Conservation (phyloP, 1,140 invertebrate genomes). For the Papilio xuthus region DNA sequence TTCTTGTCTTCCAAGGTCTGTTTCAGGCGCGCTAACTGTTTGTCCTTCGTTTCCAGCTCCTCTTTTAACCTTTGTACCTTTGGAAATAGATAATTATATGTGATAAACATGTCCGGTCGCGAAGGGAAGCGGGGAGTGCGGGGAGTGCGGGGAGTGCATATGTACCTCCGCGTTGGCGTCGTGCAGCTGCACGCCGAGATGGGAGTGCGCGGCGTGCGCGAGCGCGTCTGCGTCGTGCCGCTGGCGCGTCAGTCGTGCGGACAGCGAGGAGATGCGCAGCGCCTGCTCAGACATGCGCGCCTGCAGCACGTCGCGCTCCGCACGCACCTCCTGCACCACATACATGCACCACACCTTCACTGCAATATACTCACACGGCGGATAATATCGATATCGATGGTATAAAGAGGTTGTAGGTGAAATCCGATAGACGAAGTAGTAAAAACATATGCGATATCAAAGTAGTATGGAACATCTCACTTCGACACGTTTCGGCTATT, state of each 20-base stretch:
- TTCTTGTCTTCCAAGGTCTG: constrained; percentile 66
- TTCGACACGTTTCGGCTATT: constrained; percentile 6
- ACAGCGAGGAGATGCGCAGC: constrained; percentile 88
- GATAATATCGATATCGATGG: too few species aligned
- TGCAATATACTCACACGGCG: too few species aligned
- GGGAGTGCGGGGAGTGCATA: constrained; percentile 2
- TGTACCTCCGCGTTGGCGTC: constrained; percentile 82
- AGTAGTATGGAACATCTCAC: neutral
- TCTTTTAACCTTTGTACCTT: constrained; percentile 82
- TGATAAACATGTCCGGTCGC: neutral
- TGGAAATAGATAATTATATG: neutral
- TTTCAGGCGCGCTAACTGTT: constrained; percentile 80
- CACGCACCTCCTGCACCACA: constrained; percentile 86
- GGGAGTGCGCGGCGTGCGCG: constrained; percentile 85
- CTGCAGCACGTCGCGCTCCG: constrained; percentile 90
- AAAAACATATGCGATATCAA: neutral
- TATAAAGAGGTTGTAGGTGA: too few species aligned
- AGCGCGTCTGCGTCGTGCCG: constrained; percentile 87
- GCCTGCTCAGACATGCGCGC: constrained; percentile 90
- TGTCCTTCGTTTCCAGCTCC: constrained; percentile 82
- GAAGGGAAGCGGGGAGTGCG: neutral
- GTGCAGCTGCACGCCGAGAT: constrained; percentile 85
- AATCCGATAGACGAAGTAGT: neutral
- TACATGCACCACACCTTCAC: constrained; percentile 22
- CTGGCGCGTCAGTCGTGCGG: constrained; percentile 89